Percentiles rank a stretch among this genome's conserved stretches.
Evolutionary conservation across 2,113 vertebrate species (phyloP).

Genomic region (Coptodon rendalli): DNA sequence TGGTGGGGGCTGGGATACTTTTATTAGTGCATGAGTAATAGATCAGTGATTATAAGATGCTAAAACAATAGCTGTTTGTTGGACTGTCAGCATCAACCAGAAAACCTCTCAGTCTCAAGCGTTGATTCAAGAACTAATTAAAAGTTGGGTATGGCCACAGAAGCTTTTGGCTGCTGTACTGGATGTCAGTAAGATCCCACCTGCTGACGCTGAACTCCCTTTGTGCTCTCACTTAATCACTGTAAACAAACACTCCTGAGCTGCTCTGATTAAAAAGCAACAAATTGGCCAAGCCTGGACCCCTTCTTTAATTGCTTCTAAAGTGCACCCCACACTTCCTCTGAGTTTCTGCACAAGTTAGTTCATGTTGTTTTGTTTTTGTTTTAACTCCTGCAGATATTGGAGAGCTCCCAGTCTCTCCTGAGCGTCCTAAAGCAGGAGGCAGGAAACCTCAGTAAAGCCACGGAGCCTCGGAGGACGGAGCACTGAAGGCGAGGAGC

Average conservation of each 20-base stretch:
- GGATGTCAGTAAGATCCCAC: neutral
- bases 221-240: neutral
- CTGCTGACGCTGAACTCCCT: conserved; percentile 14
- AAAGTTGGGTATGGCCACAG: neutral
- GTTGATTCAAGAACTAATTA: neutral
- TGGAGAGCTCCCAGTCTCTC: conserved; percentile 90
- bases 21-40: neutral
- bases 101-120: neutral
- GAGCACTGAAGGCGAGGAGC: neutral
- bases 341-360: neutral
- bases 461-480: neutral
- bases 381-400: conserved; percentile 71
- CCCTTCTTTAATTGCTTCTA: neutral
- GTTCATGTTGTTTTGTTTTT: neutral
- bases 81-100: neutral
- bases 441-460: conserved; percentile 76
- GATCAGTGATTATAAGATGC: neutral
- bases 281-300: neutral
- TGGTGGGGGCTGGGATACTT: neutral
- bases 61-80: neutral
- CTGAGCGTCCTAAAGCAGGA: conserved; percentile 84
- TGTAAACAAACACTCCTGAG: conserved; percentile 26
- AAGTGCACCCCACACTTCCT: neutral
- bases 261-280: conserved; percentile 48
- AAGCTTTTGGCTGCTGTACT: neutral